Conservation (phyloP, 2,113 vertebrate species). For the Caranx melampygus region DNA sequence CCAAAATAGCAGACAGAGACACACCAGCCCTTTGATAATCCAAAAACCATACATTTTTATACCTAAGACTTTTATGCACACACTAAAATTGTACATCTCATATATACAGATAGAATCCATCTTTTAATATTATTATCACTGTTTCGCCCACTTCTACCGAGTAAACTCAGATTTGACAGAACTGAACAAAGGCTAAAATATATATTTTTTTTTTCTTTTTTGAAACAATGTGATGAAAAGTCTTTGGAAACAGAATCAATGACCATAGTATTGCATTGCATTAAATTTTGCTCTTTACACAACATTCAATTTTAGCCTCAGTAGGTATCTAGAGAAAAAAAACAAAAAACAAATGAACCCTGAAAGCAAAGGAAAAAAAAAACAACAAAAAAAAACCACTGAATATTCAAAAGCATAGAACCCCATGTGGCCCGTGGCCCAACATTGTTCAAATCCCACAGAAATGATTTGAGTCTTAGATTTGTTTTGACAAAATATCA, state of each 20-base stretch:
- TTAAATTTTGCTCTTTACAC: conserved; percentile 41
- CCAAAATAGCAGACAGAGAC: conserved; percentile 78
- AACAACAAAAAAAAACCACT: not conserved
- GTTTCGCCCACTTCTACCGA: conserved; percentile 14
- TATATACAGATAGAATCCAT: conserved; percentile 62
- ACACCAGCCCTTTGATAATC: conserved; percentile 79
- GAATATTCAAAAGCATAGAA: conserved; percentile 17
- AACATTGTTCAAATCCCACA: not conserved
- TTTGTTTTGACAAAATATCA: not conserved
- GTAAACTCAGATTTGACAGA: conserved; percentile 36
- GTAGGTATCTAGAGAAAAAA: conserved; percentile 11
- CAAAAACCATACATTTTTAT: conserved; percentile 44
- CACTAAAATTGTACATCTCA: conserved; percentile 65
- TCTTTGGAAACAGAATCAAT: conserved; percentile 70
- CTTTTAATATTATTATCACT: conserved; percentile 50
- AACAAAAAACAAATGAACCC: conserved; percentile 6
- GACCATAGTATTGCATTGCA: conserved; percentile 61
- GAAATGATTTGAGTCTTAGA: not conserved
- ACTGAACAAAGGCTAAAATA: conserved; percentile 21
- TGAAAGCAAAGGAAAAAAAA: not conserved
- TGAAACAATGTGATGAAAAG: conserved; percentile 35
- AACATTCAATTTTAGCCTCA: conserved; percentile 64
- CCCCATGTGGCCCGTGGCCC: not conserved
- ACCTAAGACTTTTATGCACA: conserved; percentile 56
- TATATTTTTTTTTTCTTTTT: not conserved